phyloP scores from a whole-genome alignment of 2,113 vertebrate species.

The Limanda limanda region DNA sequence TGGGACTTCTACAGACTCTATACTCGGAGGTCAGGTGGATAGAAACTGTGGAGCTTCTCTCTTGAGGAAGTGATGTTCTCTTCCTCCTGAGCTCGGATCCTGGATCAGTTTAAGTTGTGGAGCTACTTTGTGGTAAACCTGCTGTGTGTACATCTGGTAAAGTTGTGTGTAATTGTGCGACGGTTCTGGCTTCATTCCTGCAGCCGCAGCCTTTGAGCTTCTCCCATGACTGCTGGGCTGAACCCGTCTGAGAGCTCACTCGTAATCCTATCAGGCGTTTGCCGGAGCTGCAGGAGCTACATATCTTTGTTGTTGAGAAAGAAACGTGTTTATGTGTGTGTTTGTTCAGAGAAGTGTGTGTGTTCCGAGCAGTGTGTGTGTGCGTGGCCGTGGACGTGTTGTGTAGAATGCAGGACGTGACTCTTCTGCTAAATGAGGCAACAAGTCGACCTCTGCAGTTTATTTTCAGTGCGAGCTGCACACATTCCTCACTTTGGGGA shows the following conservation, averaged over 20 bases:
- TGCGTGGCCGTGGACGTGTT: background rate
- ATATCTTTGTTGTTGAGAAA: constrained; percentile 24
- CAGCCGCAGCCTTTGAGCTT: constrained; percentile 15
- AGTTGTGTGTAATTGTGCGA: background rate
- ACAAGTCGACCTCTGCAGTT: constrained; percentile 33
- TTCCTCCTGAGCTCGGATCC: too few species aligned
- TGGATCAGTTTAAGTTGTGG: background rate
- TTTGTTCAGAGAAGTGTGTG: background rate
- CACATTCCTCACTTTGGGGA: constrained; percentile 41
- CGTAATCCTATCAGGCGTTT: constrained; percentile 69
- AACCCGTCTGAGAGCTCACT: constrained; percentile 34
- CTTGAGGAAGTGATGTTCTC: too few species aligned
- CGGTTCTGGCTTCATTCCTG: constrained; percentile 18
- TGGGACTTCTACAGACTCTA: too few species aligned
- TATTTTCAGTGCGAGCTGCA: constrained; percentile 48
- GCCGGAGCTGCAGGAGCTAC: constrained; percentile 23
- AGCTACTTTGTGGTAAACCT: background rate
- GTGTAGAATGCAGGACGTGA: constrained; percentile 14
- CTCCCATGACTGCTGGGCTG: constrained; percentile 63
- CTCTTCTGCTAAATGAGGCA: background rate
- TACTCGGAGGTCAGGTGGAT: too few species aligned
- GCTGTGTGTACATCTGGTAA: background rate
- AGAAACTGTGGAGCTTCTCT: too few species aligned
- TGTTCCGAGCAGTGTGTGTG: background rate
- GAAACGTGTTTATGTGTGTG: background rate